Percentiles rank a stretch among this genome's conserved stretches.
These are phyloP conservation scores for Drosophila neonasuta DNA, from an alignment of 2,888 invertebrate genomes.

Conservation along the genomic window DNA sequence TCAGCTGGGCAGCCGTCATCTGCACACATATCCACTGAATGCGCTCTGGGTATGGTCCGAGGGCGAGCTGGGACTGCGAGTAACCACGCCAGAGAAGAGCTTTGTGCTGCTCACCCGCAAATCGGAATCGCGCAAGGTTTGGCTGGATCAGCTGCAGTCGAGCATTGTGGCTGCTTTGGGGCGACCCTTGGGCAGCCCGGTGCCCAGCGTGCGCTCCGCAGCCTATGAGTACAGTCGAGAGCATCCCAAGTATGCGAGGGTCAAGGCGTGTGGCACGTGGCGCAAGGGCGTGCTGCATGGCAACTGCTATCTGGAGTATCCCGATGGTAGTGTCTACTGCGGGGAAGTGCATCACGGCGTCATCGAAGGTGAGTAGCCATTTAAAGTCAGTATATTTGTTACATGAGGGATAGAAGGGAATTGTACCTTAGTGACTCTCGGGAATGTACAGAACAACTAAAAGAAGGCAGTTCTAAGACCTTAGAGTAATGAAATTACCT, in stretches of 20 bases:
- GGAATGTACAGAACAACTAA: too few species aligned
- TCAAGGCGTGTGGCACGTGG: slow-evolving; percentile 92
- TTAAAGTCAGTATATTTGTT: too few species aligned
- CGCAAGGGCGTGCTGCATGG: slow-evolving; percentile 91
- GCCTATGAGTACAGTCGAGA: slow-evolving; percentile 88
- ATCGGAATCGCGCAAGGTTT: slow-evolving; percentile 89
- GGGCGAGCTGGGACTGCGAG: slow-evolving; percentile 86
- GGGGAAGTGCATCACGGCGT: slow-evolving; percentile 88
- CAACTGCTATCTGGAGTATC: slow-evolving; percentile 90
- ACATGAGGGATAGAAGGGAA: too few species aligned
- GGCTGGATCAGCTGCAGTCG: slow-evolving; percentile 89
- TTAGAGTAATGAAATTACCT: too few species aligned
- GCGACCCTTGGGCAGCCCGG: slow-evolving; percentile 84
- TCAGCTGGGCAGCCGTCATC: slow-evolving; percentile 86
- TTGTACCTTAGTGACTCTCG: too few species aligned
- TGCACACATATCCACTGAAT: slow-evolving; percentile 87
- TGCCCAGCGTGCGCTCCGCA: slow-evolving; percentile 87
- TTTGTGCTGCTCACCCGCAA: slow-evolving; percentile 85
- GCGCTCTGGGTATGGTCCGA: slow-evolving; percentile 91
- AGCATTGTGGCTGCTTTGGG: slow-evolving; percentile 88
- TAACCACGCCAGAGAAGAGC: slow-evolving; percentile 91
- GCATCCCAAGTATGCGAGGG: slow-evolving; percentile 88
- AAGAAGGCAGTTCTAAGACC: too few species aligned
- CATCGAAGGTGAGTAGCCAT: slow-evolving; percentile 73
- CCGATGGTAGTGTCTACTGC: slow-evolving; percentile 90